phyloP scores from a whole-genome alignment of 2,888 invertebrate genomes.

The Acanthosepion lycidas region DNA sequence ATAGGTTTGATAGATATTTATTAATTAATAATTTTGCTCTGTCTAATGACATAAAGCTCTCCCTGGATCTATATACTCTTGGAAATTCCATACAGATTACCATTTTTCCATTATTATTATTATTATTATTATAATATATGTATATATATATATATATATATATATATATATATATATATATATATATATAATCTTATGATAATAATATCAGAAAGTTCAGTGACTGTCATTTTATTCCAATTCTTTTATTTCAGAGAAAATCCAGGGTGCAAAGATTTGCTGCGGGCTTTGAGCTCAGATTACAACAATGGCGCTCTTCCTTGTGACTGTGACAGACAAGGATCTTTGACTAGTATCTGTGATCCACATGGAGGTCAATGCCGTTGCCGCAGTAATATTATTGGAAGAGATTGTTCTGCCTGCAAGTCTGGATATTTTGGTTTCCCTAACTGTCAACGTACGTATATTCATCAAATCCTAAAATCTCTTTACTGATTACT shows the following conservation, averaged over 20 bases:
- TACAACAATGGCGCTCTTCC: slow-evolving; percentile 94
- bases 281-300: slow-evolving; percentile 93
- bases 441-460: slow-evolving; percentile 90
- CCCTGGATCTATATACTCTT: too few species aligned
- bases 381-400: slow-evolving; percentile 91
- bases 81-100: too few species aligned
- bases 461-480: slow-evolving; percentile 53
- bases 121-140: too few species aligned
- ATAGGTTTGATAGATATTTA: too few species aligned
- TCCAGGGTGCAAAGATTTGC: slow-evolving; percentile 84
- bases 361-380: slow-evolving; percentile 97
- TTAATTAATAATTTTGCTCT: too few species aligned
- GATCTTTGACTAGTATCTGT: slow-evolving; percentile 90
- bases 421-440: slow-evolving; percentile 91
- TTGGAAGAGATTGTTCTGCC: slow-evolving; percentile 82
- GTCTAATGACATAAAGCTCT: too few species aligned
- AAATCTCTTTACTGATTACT: too few species aligned
- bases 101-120: too few species aligned
- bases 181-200: neutral
- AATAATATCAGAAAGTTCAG: too few species aligned
- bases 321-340: slow-evolving; percentile 91
- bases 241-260: neutral
- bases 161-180: too few species aligned
- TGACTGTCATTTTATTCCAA: too few species aligned
- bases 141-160: too few species aligned